Evolutionary conservation across 1,140 invertebrate genomes (phyloP).

Genomic region (Bombus confusus): DNA sequence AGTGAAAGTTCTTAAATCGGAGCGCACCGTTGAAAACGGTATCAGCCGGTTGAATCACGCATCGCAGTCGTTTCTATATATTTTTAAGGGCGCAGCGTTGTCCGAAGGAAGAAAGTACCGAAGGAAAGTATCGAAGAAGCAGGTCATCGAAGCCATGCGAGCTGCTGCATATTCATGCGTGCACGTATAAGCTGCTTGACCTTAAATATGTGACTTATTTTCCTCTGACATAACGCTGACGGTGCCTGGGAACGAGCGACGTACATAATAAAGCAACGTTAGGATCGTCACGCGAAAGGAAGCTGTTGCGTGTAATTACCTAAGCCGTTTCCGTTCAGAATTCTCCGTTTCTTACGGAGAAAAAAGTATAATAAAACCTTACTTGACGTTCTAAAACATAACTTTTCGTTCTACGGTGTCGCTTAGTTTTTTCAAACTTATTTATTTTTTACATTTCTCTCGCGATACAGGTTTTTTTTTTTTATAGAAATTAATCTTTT

Average conservation of each 20-base stretch:
- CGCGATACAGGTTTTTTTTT: neutral
- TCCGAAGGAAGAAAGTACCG: constrained; percentile 31
- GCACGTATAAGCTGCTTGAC: constrained; percentile 53
- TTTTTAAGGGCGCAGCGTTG: constrained; percentile 24
- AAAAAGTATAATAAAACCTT: too few relatives aligned
- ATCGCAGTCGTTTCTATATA: neutral
- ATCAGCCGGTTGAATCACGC: neutral
- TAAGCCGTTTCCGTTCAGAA: too few relatives aligned
- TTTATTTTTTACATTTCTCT: neutral
- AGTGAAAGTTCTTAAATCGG: constrained; percentile 2
- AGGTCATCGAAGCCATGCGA: constrained; percentile 56
- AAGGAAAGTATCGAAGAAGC: constrained; percentile 59
- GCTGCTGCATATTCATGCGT: constrained; percentile 9
- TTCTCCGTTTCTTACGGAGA: too few relatives aligned
- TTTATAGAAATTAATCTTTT: too few relatives aligned
- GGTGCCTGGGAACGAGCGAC: neutral
- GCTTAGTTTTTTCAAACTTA: neutral
- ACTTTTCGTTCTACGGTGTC: neutral
- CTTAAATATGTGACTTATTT: constrained; percentile 42
- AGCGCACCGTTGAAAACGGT: neutral
- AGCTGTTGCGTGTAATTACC: neutral
- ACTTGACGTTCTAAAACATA: neutral
- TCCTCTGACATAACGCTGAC: constrained; percentile 23
- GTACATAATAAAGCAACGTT: constrained; percentile 4
- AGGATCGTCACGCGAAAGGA: neutral